phyloP scores from a whole-genome alignment of 2,888 invertebrate genomes.

The Cactoblastis cactorum region DNA sequence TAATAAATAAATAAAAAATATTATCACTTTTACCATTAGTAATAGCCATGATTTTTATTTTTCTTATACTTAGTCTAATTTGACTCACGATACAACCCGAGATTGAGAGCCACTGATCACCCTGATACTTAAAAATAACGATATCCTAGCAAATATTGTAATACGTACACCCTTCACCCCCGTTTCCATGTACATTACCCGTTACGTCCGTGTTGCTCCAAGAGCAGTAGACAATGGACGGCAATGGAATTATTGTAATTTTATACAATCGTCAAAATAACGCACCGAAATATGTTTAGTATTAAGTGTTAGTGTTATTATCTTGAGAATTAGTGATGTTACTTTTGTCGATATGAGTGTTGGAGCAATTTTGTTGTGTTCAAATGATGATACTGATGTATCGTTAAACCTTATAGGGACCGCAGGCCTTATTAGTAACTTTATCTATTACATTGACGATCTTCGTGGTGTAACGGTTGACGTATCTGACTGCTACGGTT shows the following conservation, averaged over 20 bases:
- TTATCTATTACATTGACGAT: too few species aligned
- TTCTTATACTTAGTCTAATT: too few species aligned
- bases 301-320: conserved; percentile 51
- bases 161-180: conserved; percentile 34
- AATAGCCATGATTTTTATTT: not conserved
- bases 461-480: too few species aligned
- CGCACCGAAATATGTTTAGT: conserved; percentile 55
- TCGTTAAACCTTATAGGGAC: not conserved
- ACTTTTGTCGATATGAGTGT: conserved; percentile 23
- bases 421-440: too few species aligned
- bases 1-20: too few species aligned
- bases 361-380: not conserved
- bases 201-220: conserved; percentile 8
- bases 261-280: conserved; percentile 38
- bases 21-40: too few species aligned
- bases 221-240: conserved; percentile 10
- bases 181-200: conserved; percentile 15
- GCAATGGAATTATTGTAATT: conserved; percentile 10
- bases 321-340: conserved; percentile 46
- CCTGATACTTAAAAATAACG: conserved; percentile 78
- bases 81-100: conserved; percentile 24
- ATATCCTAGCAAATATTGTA: conserved; percentile 77
- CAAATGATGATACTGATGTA: not conserved
- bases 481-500: too few species aligned
- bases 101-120: conserved; percentile 53